These are phyloP conservation scores for Microplitis demolitor DNA, from an alignment of 1,140 invertebrate genomes.

Conservation along the genomic window DNA sequence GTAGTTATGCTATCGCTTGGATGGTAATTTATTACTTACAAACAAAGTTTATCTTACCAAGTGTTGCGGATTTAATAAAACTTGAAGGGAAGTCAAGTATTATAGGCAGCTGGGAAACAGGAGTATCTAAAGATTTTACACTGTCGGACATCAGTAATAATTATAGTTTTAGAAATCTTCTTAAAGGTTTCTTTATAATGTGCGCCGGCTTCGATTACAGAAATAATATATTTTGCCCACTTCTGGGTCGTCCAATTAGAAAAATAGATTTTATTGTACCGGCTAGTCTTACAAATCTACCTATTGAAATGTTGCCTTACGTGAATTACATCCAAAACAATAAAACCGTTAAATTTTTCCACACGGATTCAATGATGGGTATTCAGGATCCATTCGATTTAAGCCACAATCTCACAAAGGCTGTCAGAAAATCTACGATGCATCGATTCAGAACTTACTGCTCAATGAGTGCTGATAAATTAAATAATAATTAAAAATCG, in stretches of 20 bases:
- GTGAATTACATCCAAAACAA: constrained; percentile 33
- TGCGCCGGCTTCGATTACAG: constrained; percentile 60
- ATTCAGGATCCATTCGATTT: constrained; percentile 64
- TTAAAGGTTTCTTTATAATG: constrained; percentile 61
- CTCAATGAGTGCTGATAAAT: constrained; percentile 9
- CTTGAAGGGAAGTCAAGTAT: constrained; percentile 27
- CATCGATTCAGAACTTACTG: constrained; percentile 18
- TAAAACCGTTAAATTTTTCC: constrained; percentile 37
- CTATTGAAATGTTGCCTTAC: constrained; percentile 40
- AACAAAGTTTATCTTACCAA: constrained; percentile 41
- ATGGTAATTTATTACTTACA: constrained; percentile 49
- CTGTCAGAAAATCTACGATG: constrained; percentile 29
- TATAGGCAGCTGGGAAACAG: constrained; percentile 36
- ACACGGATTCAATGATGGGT: constrained; percentile 50
- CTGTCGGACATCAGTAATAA: not conserved
- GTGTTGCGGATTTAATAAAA: constrained; percentile 37
- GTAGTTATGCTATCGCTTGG: constrained; percentile 43
- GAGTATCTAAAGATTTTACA: constrained; percentile 9
- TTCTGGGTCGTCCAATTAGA: constrained; percentile 50
- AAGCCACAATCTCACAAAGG: constrained; percentile 57
- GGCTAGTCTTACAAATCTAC: constrained; percentile 33
- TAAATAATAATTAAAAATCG: not conserved
- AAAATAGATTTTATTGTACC: constrained; percentile 37
- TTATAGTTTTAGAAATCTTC: constrained; percentile 39
- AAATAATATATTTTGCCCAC: constrained; percentile 57